phyloP scores from a whole-genome alignment of 2,888 invertebrate genomes.

The Dascillus cervinus region DNA sequence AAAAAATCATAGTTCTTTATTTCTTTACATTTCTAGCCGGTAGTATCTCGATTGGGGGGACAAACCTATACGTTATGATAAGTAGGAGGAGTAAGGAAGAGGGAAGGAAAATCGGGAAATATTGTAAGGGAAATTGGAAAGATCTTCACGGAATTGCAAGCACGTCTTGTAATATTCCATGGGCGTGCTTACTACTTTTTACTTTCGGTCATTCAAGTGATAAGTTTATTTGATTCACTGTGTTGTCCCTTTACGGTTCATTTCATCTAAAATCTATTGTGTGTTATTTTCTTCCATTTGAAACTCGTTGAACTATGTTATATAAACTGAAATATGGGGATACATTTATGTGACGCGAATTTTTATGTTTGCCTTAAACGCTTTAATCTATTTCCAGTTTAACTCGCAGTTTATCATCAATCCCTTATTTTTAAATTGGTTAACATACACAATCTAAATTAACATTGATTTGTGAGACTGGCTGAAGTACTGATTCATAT shows the following conservation, averaged over 20 bases:
- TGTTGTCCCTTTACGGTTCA: conserved; percentile 21
- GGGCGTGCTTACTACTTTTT: conserved; percentile 25
- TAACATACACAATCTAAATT: too few relatives aligned
- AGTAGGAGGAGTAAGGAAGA: conserved; percentile 17
- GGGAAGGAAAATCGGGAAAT: conserved; percentile 24
- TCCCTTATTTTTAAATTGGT: too few relatives aligned
- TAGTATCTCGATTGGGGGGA: conserved; percentile 22
- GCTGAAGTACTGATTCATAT: too few relatives aligned
- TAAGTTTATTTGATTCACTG: conserved; percentile 32
- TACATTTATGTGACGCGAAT: too few relatives aligned
- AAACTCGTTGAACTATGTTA: conserved; percentile 8
- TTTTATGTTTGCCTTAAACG: too few relatives aligned
- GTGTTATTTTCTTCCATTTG: conserved; percentile 10
- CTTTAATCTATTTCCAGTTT: too few relatives aligned
- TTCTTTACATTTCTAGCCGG: conserved; percentile 23
- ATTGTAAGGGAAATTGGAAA: conserved; percentile 36
- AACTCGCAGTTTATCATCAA: too few relatives aligned
- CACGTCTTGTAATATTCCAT: conserved; percentile 30
- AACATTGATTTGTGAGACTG: too few relatives aligned
- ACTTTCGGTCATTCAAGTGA: conserved; percentile 25
- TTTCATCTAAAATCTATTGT: conserved; percentile 18
- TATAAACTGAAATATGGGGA: too few relatives aligned
- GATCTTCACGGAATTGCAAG: conserved; percentile 32
- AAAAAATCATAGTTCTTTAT: conserved; percentile 17
- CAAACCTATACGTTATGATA: conserved; percentile 17